Base-by-base conservation (phyloP, 2,888 invertebrate species). In the Pammene aurita region DNA sequence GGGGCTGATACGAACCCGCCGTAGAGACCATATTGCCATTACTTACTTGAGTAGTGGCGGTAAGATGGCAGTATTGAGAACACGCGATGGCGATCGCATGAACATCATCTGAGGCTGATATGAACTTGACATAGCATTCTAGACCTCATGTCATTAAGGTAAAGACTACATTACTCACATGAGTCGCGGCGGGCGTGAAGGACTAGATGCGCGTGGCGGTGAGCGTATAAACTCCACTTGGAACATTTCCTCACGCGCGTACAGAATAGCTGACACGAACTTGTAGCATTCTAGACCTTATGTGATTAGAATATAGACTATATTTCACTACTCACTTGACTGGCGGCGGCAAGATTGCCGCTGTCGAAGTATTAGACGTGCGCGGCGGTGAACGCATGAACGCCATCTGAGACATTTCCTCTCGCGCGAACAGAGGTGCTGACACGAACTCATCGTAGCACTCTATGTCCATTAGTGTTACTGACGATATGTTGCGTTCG, bases 401-500 rank as follows among this genome's bases (percentile, higher is more conserved):
- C 14, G 56, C 54, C 60, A n/a, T n/a, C 7, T 54, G 54, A 34
- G 54, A 34, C 54, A 54, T 10, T 10, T 52, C 72, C 1, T 52
- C 38, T 0, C 11, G 2, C 0, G 46, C 5, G 0, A 10, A 5
- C 7, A 82, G 13, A 34, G 79, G 76, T 42, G 83, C 71, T 0
- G 82, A 74, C 60, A 95, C 93, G 76, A 96, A 96, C 64, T 93
- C 91, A 70, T 94, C 93, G 81, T 95, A 96, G 78, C 96, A 95
- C 71, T 95, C 94, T 2, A 96, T 87, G 78, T 96, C 96, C 78
- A 96, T 93, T 0, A 94, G 82, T 6, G 94, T 95, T 0, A 94
- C 89, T 0, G 85, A 76, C 0, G 93, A 88, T 0, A 95, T 75
- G 75, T 94, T 90, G 7, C 94, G 92, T 11, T 94, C 93, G n/a